These are phyloP conservation scores for Morpho achilles DNA, from an alignment of 2,888 invertebrate species.

Conservation along the genomic window DNA sequence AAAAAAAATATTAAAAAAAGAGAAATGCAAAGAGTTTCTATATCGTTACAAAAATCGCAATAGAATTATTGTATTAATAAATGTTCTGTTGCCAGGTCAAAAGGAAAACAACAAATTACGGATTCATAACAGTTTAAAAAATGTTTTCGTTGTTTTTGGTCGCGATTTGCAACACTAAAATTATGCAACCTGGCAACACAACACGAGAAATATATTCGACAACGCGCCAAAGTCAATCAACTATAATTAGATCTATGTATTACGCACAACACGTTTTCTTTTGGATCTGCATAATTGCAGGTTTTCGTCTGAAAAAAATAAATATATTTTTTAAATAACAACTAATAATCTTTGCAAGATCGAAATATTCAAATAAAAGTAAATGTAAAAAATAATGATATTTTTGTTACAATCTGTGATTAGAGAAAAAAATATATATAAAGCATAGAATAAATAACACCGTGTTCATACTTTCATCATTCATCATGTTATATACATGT, in stretches of 20 bases:
- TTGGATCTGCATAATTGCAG: conserved; percentile 48
- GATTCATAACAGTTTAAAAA: neutral
- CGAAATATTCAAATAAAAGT: too few relatives aligned
- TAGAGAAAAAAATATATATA: too few relatives aligned
- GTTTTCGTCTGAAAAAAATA: conserved; percentile 42
- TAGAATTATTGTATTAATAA: neutral
- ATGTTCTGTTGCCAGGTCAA: conserved; percentile 1
- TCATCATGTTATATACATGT: too few relatives aligned
- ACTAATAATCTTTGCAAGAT: too few relatives aligned
- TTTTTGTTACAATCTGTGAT: too few relatives aligned
- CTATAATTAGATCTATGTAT: conserved; percentile 44
- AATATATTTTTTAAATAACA: neutral
- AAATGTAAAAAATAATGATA: too few relatives aligned
- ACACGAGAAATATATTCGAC: conserved; percentile 39
- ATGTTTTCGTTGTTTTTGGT: conserved; percentile 15
- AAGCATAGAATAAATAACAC: too few relatives aligned
- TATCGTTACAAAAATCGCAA: neutral
- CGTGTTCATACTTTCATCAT: too few relatives aligned
- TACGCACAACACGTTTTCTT: conserved; percentile 53
- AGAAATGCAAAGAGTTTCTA: too few relatives aligned
- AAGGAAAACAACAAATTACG: neutral
- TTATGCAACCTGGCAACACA: conserved; percentile 19
- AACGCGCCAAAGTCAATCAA: conserved; percentile 55
- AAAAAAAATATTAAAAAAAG: too few relatives aligned
- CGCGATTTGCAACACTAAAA: conserved; percentile 1